These are phyloP conservation scores for Ahaetulla prasina DNA, from an alignment of 2,113 vertebrate genomes.

Conservation along the genomic window DNA sequence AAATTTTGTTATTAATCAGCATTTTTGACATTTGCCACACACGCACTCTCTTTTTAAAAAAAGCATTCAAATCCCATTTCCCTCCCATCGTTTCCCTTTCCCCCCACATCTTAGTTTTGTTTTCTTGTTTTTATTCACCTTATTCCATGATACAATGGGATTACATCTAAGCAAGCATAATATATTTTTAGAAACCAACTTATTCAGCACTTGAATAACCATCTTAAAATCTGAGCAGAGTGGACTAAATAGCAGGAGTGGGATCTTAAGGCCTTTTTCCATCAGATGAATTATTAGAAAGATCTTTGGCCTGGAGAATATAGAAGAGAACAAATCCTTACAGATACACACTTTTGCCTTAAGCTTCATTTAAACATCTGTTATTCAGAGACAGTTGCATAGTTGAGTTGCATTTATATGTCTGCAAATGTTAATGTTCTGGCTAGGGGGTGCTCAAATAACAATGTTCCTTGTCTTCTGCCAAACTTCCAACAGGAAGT, in stretches of 20 bases:
- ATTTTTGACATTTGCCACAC: no score
- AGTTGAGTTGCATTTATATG: background rate
- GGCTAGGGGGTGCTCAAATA: background rate
- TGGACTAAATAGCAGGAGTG: background rate
- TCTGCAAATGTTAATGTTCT: background rate
- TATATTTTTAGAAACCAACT: background rate
- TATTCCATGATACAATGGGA: background rate
- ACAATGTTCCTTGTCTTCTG: background rate
- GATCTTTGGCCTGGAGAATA: background rate
- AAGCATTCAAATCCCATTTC: no score
- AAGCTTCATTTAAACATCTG: background rate
- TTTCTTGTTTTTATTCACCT: background rate
- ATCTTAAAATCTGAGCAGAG: background rate
- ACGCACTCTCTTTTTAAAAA: no score
- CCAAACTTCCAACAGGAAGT: background rate
- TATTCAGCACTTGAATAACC: background rate
- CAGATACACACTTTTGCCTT: background rate
- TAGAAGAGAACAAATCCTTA: background rate
- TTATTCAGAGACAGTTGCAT: background rate
- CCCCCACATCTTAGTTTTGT: background rate
- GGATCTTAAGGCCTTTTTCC: background rate
- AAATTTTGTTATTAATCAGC: no score
- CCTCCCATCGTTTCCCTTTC: no score
- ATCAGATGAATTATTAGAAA: background rate
- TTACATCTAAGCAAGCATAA: background rate